These are phyloP conservation scores for Sclerodermus sp. DNA, from an alignment of 2,888 invertebrate species.

Conservation along the genomic window DNA sequence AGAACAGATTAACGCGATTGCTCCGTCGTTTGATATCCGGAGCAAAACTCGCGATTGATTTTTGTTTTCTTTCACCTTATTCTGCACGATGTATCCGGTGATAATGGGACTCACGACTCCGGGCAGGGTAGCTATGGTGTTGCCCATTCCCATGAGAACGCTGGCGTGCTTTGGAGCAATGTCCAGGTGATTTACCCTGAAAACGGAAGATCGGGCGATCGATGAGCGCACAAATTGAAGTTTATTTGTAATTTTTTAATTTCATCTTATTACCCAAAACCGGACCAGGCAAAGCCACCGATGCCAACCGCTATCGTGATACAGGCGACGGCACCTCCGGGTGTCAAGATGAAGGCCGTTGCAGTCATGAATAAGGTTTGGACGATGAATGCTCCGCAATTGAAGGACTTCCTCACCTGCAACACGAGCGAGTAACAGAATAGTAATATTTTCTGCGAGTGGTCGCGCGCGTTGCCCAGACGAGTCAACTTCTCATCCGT, in stretches of 20 bases:
- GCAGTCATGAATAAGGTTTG: conserved; percentile 87
- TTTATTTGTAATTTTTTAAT: neutral
- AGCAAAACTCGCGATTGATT: too few species aligned
- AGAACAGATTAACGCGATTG: too few species aligned
- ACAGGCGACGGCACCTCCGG: conserved; percentile 74
- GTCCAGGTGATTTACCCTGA: conserved; percentile 82
- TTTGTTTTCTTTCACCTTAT: conserved; percentile 66
- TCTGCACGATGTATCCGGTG: conserved; percentile 75
- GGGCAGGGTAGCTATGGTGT: conserved; percentile 87
- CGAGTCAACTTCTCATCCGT: conserved; percentile 1
- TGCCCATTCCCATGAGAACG: conserved; percentile 88
- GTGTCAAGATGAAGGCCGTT: conserved; percentile 73
- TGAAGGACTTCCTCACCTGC: conserved; percentile 69
- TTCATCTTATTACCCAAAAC: conserved; percentile 70
- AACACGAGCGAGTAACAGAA: too few species aligned
- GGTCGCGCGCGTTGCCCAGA: neutral
- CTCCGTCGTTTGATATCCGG: neutral
- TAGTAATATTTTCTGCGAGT: too few species aligned
- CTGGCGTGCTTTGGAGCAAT: conserved; percentile 91
- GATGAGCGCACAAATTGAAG: neutral
- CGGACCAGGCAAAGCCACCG: conserved; percentile 92
- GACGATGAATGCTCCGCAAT: conserved; percentile 72
- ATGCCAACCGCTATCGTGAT: conserved; percentile 86
- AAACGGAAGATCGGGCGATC: conserved; percentile 17
- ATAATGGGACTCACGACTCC: conserved; percentile 88